These are phyloP conservation scores for Acridotheres tristis DNA, from an alignment of 2,797 vertebrate genomes.

Conservation along the genomic window DNA sequence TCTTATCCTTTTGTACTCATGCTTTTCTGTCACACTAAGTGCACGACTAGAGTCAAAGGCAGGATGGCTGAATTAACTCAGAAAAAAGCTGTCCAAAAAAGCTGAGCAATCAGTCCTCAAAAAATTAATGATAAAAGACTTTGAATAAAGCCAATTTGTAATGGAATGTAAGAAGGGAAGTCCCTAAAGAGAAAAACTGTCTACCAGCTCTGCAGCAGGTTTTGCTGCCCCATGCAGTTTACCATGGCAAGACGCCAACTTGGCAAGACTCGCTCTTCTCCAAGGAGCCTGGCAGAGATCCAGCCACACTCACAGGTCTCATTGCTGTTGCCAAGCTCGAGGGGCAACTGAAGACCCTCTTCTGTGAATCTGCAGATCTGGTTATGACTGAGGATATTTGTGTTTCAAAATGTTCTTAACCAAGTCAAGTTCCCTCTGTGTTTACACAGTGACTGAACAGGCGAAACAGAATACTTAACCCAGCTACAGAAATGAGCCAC, in stretches of 20 bases:
- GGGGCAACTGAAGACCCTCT: slow-evolving; percentile 11
- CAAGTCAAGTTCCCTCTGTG: slow-evolving; percentile 3
- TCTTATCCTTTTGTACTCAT: neutral
- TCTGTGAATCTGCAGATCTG: neutral
- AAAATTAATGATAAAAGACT: slow-evolving; percentile 64
- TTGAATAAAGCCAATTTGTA: slow-evolving; percentile 61
- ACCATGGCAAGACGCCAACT: slow-evolving; percentile 45
- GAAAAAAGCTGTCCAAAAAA: slow-evolving; percentile 43
- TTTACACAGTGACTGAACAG: slow-evolving; percentile 16
- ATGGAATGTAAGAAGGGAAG: slow-evolving; percentile 62
- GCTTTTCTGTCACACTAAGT: neutral
- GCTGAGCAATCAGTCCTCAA: slow-evolving; percentile 60
- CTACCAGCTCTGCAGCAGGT: slow-evolving; percentile 61
- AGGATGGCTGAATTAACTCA: slow-evolving; percentile 10
- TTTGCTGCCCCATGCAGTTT: slow-evolving; percentile 64
- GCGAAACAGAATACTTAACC: slow-evolving; percentile 22
- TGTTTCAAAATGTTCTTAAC: slow-evolving; percentile 14
- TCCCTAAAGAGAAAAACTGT: slow-evolving; percentile 56
- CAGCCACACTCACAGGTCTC: slow-evolving; percentile 24
- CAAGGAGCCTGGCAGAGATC: slow-evolving; percentile 6
- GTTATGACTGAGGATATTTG: neutral
- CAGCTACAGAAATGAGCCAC: slow-evolving; percentile 35
- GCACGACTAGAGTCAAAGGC: neutral
- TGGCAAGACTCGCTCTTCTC: neutral
- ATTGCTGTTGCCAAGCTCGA: neutral